These are phyloP conservation scores for Drosophila pseudoananassae DNA, from an alignment of 1,140 invertebrate genomes.

Conservation along the genomic window DNA sequence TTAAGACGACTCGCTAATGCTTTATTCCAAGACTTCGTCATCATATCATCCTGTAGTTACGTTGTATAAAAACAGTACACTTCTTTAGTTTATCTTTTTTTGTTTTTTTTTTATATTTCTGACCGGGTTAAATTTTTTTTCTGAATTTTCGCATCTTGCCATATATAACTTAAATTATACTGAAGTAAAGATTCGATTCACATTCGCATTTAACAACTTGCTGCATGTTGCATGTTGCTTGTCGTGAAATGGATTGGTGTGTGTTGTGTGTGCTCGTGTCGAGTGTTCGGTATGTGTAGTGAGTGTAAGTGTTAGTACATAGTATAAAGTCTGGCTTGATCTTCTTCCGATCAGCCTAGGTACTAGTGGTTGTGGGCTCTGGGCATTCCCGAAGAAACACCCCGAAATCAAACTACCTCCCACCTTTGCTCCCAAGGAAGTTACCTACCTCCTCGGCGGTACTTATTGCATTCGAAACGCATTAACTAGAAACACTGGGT, in stretches of 20 bases:
- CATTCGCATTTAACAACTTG: slow-evolving; percentile 62
- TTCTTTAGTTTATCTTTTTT: slow-evolving; percentile 34
- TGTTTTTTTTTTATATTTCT: slow-evolving; percentile 62
- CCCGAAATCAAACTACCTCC: slow-evolving; percentile 32
- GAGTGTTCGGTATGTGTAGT: slow-evolving; percentile 7
- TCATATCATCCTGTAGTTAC: slow-evolving; percentile 66
- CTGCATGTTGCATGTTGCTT: slow-evolving; percentile 44
- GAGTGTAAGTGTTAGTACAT: slow-evolving; percentile 40
- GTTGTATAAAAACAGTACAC: slow-evolving; percentile 80
- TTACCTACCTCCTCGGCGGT: slow-evolving; percentile 22
- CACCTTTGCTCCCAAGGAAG: slow-evolving; percentile 1
- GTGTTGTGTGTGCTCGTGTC: slow-evolving; percentile 5
- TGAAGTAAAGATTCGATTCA: slow-evolving; percentile 72
- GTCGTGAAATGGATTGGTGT: slow-evolving; percentile 38
- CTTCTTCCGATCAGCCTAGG: slow-evolving; percentile 47
- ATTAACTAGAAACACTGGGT: slow-evolving; percentile 68
- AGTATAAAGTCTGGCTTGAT: slow-evolving; percentile 44
- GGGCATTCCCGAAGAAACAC: not conserved
- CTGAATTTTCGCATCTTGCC: slow-evolving; percentile 53
- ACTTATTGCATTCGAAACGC: slow-evolving; percentile 36
- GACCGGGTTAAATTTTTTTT: slow-evolving; percentile 68
- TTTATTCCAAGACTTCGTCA: slow-evolving; percentile 77
- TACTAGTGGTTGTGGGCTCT: slow-evolving; percentile 39
- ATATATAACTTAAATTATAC: slow-evolving; percentile 70
- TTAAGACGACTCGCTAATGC: slow-evolving; percentile 66